These are phyloP conservation scores for Habropoda laboriosa DNA, from an alignment of 1,140 invertebrate genomes.

Conservation along the genomic window DNA sequence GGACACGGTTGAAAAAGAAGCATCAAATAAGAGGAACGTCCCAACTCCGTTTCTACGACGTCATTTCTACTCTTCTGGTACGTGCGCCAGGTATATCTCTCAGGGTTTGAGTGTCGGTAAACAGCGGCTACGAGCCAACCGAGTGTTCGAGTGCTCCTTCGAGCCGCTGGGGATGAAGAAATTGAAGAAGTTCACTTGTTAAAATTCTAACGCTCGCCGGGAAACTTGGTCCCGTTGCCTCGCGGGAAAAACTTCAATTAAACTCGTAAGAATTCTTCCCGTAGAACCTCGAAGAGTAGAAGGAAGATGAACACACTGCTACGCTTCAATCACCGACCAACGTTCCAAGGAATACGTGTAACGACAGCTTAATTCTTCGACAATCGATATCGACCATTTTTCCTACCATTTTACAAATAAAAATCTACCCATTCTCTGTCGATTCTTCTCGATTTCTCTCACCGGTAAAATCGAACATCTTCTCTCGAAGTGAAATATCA, in stretches of 20 bases:
- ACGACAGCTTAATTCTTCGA: background rate
- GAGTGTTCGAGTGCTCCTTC: constrained; percentile 16
- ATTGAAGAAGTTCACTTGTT: constrained; percentile 54
- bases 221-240: constrained; percentile 49
- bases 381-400: background rate
- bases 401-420: background rate
- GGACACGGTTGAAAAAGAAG: background rate
- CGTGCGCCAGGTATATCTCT: constrained; percentile 5
- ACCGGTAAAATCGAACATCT: background rate
- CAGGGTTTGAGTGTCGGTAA: constrained; percentile 35
- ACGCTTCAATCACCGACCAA: background rate
- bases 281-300: too few species aligned
- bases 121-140: constrained; percentile 23
- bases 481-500: background rate
- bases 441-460: background rate
- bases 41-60: background rate
- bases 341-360: background rate
- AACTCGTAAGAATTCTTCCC: constrained; percentile 41
- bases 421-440: too few species aligned
- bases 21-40: background rate
- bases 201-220: constrained; percentile 56
- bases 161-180: constrained; percentile 36
- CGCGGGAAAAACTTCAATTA: constrained; percentile 46
- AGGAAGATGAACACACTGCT: background rate
- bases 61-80: background rate